Evolutionary conservation across 2,888 invertebrate species (phyloP), one percentile per base, ranked within the genome.

Genomic region (Siphonodentalium dalli): DNA sequence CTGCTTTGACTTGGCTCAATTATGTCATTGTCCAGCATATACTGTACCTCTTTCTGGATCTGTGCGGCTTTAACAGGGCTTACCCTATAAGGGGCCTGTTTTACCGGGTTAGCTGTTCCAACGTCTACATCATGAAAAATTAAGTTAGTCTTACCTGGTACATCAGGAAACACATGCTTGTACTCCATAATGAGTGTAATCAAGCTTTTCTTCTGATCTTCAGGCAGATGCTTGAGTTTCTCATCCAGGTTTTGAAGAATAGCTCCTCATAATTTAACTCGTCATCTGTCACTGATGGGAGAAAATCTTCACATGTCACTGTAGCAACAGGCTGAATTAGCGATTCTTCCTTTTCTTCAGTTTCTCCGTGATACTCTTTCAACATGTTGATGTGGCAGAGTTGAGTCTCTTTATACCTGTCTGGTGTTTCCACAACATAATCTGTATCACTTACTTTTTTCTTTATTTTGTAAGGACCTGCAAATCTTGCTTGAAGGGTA

Each of bases 21-120:
- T n/a, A 61, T 58, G 24, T 44, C 43, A 39, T 60, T 47, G 4
- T 63, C 57, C 7, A 60, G 33, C 54, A 64, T 54, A 28, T 61
- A 53, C 15, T 54, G 8, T 11, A 64, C 27, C 20, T 64, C 63
- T 29, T 46, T 35, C 0, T 39, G 24, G 13, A 64, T n/a, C 4
- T n/a, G 8, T 9, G 42, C 39, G 4, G 3, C 6, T 31, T 59
- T 63, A 5, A 33, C 29, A n/a, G 39, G 47, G 26, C 43, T 47
- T 24, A 55, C 34, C 13, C 46, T 8, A 33, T 54, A 58, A 2
- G 46, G 42, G 21, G 35, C 38, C 21, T 54, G 45, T 33, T 54
- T 54, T 11, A 55, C 26, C n/a, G 52, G 53, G 5, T 11, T 21
- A 11, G 38, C 37, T 9, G 35, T 48, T n/a, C 35, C 46, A 4